Evolutionary conservation across 2,888 invertebrate species (phyloP).

Genomic region (Dicyrtoma fusca): DNA sequence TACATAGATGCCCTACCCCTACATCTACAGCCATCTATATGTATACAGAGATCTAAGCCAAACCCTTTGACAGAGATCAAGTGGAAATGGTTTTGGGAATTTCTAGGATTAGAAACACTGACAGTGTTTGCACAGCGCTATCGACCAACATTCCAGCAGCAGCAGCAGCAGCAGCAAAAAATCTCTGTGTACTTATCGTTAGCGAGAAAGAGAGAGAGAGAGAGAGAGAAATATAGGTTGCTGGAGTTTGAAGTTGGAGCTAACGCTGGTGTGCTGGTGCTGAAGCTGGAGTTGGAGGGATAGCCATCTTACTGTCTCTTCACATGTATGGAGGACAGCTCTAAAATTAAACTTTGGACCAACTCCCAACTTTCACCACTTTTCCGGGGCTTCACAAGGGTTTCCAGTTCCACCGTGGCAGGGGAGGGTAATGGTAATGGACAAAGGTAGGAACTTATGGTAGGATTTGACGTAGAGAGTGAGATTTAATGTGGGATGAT

Average conservation of each 20-base stretch:
- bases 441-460: background rate
- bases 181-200: too few relatives aligned
- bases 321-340: background rate
- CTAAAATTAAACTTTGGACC: conserved; percentile 1
- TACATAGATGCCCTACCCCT: background rate
- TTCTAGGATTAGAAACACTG: too few relatives aligned
- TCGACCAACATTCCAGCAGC: background rate
- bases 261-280: too few relatives aligned
- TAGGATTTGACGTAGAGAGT: background rate
- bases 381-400: background rate
- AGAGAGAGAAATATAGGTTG: background rate
- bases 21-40: too few relatives aligned
- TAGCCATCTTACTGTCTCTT: conserved; percentile 8
- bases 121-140: too few relatives aligned
- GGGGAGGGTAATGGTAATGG: background rate
- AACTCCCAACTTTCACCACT: background rate
- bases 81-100: conserved; percentile 2
- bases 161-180: background rate
- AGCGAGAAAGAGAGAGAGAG: conserved; percentile 14
- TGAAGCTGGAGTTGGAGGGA: conserved; percentile 7
- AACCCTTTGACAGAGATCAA: conserved; percentile 25
- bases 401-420: too few relatives aligned
- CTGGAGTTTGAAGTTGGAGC: background rate
- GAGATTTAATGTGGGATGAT: background rate
- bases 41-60: too few relatives aligned